These are phyloP conservation scores for Sialis fuliginosa DNA, from an alignment of 2,888 invertebrate species.

Conservation along the genomic window DNA sequence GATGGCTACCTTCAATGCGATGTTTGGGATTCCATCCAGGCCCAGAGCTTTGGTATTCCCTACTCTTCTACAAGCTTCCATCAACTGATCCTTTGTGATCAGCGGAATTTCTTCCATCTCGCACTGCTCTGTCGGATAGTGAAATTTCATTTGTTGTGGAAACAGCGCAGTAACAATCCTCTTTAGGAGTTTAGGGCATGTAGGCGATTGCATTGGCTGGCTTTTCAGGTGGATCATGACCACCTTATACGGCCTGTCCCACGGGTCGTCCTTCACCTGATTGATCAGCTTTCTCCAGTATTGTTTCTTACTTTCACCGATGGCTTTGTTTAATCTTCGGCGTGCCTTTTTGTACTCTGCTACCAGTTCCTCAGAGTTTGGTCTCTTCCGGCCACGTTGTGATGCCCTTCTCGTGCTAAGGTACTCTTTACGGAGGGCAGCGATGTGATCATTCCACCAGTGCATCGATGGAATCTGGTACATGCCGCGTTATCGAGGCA, in stretches of 20 bases:
- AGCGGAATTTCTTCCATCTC: constrained; percentile 5
- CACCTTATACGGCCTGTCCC: constrained; percentile 9
- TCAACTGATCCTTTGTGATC: constrained; percentile 8
- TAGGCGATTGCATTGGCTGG: constrained; percentile 1
- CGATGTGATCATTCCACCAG: neutral
- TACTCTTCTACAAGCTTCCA: constrained; percentile 4
- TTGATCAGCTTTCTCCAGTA: neutral
- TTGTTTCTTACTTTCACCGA: constrained; percentile 2
- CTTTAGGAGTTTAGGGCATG: constrained; percentile 6
- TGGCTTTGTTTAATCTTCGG: neutral
- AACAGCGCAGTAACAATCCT: constrained; percentile 9
- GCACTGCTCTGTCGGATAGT: neutral
- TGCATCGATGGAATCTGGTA: no score
- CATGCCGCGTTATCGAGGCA: neutral
- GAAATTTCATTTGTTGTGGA: constrained; percentile 6
- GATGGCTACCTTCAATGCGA: constrained; percentile 8
- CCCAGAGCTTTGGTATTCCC: constrained; percentile 11
- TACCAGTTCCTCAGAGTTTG: constrained; percentile 1
- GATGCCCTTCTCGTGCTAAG: neutral
- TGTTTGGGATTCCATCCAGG: constrained; percentile 9
- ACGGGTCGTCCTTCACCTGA: constrained; percentile 7
- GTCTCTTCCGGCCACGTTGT: constrained; percentile 1
- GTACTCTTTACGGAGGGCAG: neutral
- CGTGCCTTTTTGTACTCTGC: constrained; percentile 3
- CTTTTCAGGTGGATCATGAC: constrained; percentile 5